Percentiles rank a stretch among this genome's conserved stretches.
These are phyloP conservation scores for Syngnathoides biaculeatus DNA, from an alignment of 2,113 vertebrate species.

Conservation along the genomic window DNA sequence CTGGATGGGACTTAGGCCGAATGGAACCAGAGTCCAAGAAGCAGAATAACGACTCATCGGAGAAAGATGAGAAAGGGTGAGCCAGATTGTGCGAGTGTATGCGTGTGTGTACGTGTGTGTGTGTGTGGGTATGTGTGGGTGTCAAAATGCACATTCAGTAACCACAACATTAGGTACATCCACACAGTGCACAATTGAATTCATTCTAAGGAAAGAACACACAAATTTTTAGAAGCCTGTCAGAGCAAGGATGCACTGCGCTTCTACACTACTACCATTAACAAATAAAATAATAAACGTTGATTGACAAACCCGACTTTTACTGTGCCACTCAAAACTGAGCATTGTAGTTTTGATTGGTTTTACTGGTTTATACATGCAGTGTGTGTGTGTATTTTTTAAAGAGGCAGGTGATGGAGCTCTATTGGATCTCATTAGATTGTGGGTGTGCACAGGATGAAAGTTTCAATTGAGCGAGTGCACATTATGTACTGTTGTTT, in stretches of 20 bases:
- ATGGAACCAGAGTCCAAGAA: slow-evolving; percentile 65
- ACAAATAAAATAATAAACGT: not conserved
- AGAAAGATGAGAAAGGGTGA: slow-evolving; percentile 72
- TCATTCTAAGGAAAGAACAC: not conserved
- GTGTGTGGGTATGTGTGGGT: slow-evolving; percentile 3
- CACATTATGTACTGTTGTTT: not conserved
- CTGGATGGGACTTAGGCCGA: slow-evolving; percentile 50
- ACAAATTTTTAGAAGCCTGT: not conserved
- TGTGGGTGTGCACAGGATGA: not conserved
- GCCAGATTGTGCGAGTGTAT: slow-evolving; percentile 12
- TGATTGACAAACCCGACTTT: not conserved
- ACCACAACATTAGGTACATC: not conserved
- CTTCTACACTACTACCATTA: not conserved
- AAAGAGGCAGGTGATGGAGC: not conserved
- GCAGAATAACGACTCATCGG: slow-evolving; percentile 66
- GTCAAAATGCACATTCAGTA: not conserved
- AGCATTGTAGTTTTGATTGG: not conserved
- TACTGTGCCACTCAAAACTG: not conserved
- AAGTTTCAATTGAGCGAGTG: not conserved
- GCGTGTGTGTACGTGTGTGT: not conserved
- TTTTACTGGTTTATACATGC: too few species aligned
- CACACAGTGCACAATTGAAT: not conserved
- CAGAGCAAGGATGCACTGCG: not conserved
- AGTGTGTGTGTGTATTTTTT: not conserved
- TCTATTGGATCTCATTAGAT: not conserved